Percentiles rank a stretch among this genome's conserved stretches.
phyloP scores from a whole-genome alignment of 2,888 invertebrate species.

The Zele albiditarsus region DNA sequence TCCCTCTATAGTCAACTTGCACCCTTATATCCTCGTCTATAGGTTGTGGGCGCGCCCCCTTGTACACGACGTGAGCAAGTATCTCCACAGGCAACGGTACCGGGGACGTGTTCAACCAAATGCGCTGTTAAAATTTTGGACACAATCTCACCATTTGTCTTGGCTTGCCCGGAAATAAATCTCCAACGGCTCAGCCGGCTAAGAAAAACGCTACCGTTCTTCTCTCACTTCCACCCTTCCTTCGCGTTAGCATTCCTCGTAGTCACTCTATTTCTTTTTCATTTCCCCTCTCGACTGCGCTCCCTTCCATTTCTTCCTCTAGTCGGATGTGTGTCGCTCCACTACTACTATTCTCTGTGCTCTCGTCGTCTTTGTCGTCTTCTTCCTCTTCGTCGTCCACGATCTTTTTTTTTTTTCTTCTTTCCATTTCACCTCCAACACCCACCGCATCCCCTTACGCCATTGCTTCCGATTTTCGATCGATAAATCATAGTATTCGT shows the following conservation, averaged over 20 bases:
- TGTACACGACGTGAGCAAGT: conserved; percentile 72
- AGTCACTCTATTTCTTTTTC: conserved; percentile 31
- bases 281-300: conserved; percentile 22
- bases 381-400: conserved; percentile 42
- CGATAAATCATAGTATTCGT: conserved; percentile 71
- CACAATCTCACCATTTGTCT: conserved; percentile 87
- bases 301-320: conserved; percentile 39
- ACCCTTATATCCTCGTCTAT: conserved; percentile 46
- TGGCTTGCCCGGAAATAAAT: conserved; percentile 83
- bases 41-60: conserved; percentile 44
- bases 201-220: conserved; percentile 75
- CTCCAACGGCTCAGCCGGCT: conserved; percentile 74
- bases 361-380: conserved; percentile 46
- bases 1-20: conserved; percentile 34
- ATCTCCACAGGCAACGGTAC: conserved; percentile 70
- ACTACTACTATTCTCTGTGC: conserved; percentile 44
- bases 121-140: conserved; percentile 87
- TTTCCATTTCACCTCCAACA: conserved; percentile 57
- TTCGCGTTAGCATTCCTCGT: conserved; percentile 29
- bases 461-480: conserved; percentile 58
- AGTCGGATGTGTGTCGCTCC: conserved; percentile 27
- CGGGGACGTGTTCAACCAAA: conserved; percentile 74
- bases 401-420: conserved; percentile 62
- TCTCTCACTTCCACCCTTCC: conserved; percentile 52
- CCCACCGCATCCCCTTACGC: conserved; percentile 29